phyloP scores from a whole-genome alignment of 1,140 invertebrate species.

The Apis cerana region DNA sequence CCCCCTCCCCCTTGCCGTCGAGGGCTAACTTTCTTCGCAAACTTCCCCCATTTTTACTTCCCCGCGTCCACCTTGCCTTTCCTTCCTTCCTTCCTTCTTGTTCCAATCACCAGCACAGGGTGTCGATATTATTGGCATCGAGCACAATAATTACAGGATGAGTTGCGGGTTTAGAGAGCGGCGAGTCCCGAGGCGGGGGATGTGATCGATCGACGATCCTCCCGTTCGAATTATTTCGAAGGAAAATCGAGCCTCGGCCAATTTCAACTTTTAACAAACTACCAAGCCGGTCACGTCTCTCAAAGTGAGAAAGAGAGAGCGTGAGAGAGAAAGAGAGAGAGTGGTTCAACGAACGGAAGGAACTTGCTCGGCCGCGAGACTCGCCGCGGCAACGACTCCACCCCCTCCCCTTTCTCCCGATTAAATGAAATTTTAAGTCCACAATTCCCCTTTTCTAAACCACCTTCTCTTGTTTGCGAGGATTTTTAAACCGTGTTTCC shows the following conservation, averaged over 20 bases:
- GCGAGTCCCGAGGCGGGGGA: conserved; percentile 35
- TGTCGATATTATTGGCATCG: conserved; percentile 57
- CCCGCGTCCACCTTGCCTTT: not conserved
- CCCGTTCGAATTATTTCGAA: conserved; percentile 49
- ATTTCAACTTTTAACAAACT: conserved; percentile 66
- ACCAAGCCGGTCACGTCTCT: conserved; percentile 35
- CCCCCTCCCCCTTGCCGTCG: not conserved
- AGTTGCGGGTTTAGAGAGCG: conserved; percentile 52
- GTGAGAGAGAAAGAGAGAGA: not conserved
- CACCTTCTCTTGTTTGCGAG: too few relatives aligned
- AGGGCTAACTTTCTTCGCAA: conserved; percentile 41
- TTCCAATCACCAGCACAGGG: not conserved
- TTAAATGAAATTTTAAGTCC: conserved; percentile 33
- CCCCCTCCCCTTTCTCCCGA: not conserved
- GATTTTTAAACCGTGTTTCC: not conserved
- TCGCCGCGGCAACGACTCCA: not conserved
- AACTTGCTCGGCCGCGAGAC: not conserved
- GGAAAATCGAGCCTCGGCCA: conserved; percentile 57
- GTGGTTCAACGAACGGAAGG: conserved; percentile 2
- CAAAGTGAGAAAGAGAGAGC: not conserved
- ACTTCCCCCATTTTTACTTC: conserved; percentile 38
- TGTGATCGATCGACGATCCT: conserved; percentile 39
- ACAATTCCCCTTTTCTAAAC: not conserved
- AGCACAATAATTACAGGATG: conserved; percentile 62
- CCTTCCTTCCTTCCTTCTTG: not conserved